Percentiles rank a stretch among this genome's conserved stretches.
phyloP scores from a whole-genome alignment of 2,797 vertebrate species.

The Microtus californicus region DNA sequence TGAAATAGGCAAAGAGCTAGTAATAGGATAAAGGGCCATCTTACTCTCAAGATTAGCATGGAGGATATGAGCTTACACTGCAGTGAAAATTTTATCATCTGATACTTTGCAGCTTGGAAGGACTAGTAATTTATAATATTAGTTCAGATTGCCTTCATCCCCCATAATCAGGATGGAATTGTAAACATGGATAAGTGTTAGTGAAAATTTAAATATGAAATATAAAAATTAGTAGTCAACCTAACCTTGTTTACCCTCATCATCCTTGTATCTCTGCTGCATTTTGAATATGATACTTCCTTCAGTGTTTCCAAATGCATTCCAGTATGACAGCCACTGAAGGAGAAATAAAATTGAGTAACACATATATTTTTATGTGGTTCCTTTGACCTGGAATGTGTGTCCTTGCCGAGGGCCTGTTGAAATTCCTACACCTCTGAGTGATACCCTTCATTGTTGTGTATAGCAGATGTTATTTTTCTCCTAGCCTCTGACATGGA shows the following conservation, averaged over 20 bases:
- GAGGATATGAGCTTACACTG: constrained; percentile 36
- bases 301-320: constrained; percentile 12
- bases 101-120: neutral
- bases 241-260: constrained; percentile 50
- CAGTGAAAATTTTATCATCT: constrained; percentile 48
- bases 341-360: neutral
- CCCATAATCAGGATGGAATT: neutral
- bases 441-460: neutral
- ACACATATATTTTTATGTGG: neutral
- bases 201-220: constrained; percentile 70
- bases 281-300: neutral
- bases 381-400: neutral
- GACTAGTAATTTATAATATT: neutral
- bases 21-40: neutral
- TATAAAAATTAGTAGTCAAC: constrained; percentile 29
- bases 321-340: constrained; percentile 5
- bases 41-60: constrained; percentile 42
- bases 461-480: neutral
- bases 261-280: neutral
- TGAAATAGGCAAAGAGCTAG: constrained; percentile 29
- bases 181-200: constrained; percentile 43
- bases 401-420: neutral
- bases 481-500: neutral
- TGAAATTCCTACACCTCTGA: neutral
- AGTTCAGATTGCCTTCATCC: neutral